Evolutionary conservation across 2,797 vertebrate species (phyloP), one percentile per base, ranked within the genome.

Genomic region (Enteromius viviparus): DNA sequence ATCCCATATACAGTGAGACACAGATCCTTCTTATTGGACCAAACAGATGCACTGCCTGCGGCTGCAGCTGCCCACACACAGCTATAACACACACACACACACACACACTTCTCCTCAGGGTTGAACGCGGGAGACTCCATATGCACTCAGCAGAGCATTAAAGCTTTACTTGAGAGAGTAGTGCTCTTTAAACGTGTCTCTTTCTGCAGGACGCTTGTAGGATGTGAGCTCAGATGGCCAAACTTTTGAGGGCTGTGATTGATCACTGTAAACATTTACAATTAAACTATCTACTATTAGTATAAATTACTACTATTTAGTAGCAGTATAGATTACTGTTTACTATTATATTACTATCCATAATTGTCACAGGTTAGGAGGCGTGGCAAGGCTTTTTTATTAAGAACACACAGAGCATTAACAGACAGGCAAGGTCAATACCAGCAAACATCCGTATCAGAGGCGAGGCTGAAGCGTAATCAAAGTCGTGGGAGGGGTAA

Each of bases 81-180:
- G 78, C 80, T 91, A 89, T 40, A 40, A 45, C 76, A 32, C 29
- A 32, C 29, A 32, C 53, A 45, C 76, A 32, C 29, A 32, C 29
- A 32, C 53, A 60, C 88, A 80, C 66, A 66, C 78, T 60, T 88
- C 83, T 87, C 90, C 84, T 69, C 80, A 78, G 89, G 88, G 85
- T 3, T 72, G 84, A 37, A 53, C 83, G 84, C 82, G 81, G 26
- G 11, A 92, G 87, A 84, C 80, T 87, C 29, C 87, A 86, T 87
- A 89, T 89, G 89, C 89, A 90, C 89, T 92, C 88, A 89, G 89
- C 86, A 90, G 78, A 85, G 86, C 88, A 91, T 91, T 92, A 92
- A 90, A 85, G 85, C 81, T 89, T 90, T 76, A 85, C 88, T 88
- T 84, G 78, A 81, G 84, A 89, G 90, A 88, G 83, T 89, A 88